phyloP scores from a whole-genome alignment of 2,888 invertebrate species.

The Oegoconia quadripuncta region DNA sequence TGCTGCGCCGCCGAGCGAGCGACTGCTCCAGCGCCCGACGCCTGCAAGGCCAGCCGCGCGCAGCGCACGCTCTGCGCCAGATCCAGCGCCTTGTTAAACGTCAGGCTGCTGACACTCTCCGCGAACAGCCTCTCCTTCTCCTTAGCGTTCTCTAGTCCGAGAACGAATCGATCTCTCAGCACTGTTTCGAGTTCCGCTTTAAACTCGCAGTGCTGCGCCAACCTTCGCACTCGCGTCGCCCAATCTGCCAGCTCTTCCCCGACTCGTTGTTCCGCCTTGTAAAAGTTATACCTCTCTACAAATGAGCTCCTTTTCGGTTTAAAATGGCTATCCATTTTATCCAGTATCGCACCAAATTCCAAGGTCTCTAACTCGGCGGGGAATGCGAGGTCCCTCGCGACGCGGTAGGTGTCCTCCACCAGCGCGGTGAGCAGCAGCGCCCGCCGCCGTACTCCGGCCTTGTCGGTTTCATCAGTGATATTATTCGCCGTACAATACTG shows the following conservation, averaged over 20 bases:
- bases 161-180: slow-evolving; percentile 20
- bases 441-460: slow-evolving; percentile 14
- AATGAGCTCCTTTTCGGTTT: slow-evolving; percentile 13
- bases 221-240: slow-evolving; percentile 18
- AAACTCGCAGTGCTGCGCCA: slow-evolving; percentile 14
- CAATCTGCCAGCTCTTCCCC: slow-evolving; percentile 20
- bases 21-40: background rate
- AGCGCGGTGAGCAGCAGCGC: slow-evolving; percentile 16
- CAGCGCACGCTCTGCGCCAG: slow-evolving; percentile 17
- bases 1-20: background rate
- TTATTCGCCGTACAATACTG: slow-evolving; percentile 18
- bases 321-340: slow-evolving; percentile 16
- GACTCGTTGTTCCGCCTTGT: slow-evolving; percentile 19
- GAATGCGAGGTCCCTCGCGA: slow-evolving; percentile 14
- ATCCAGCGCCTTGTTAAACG: slow-evolving; percentile 17
- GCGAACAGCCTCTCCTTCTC: slow-evolving; percentile 20
- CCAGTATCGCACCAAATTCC: slow-evolving; percentile 2
- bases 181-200: slow-evolving; percentile 7
- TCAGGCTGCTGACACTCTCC: slow-evolving; percentile 11
- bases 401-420: slow-evolving; percentile 20
- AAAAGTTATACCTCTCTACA: slow-evolving; percentile 18
- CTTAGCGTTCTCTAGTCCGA: slow-evolving; percentile 18
- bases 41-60: slow-evolving; percentile 9
- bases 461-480: slow-evolving; percentile 13
- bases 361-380: slow-evolving; percentile 4